Percentiles rank a stretch among this genome's conserved stretches.
Evolutionary conservation across 2,797 vertebrate species (phyloP).

Genomic region (Phataginus tetradactyla): DNA sequence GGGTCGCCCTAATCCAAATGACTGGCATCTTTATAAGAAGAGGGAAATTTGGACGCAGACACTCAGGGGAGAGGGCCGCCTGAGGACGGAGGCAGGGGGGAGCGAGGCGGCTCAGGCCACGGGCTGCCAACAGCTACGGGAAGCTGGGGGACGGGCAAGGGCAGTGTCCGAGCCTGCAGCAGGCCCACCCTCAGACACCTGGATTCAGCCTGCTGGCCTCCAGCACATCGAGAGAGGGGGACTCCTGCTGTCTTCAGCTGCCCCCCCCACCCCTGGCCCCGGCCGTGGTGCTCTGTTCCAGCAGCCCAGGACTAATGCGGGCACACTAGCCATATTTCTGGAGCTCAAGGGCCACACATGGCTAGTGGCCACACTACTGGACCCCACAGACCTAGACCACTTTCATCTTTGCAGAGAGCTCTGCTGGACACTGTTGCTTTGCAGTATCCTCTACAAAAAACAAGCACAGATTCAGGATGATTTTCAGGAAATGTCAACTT

Average conservation of each 20-base stretch:
- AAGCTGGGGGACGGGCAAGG: rapidly evolving
- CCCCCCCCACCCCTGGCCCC: too few species aligned
- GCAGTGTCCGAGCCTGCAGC: rapidly evolving
- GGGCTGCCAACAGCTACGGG: rapidly evolving
- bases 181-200: too few species aligned
- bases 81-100: background rate
- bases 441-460: background rate
- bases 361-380: rapidly evolving
- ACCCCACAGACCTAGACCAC: rapidly evolving
- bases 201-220: background rate
- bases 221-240: background rate
- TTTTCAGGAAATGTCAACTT: background rate
- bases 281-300: rapidly evolving
- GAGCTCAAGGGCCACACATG: rapidly evolving
- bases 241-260: background rate
- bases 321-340: rapidly evolving
- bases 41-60: background rate
- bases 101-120: rapidly evolving
- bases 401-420: rapidly evolving
- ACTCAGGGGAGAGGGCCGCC: rapidly evolving
- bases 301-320: rapidly evolving
- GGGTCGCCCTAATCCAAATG: background rate
- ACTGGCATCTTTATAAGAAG: background rate
- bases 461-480: background rate
- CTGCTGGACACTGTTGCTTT: rapidly evolving